These are phyloP conservation scores for Drosophila picticornis DNA, from an alignment of 2,888 invertebrate species.

Conservation along the genomic window DNA sequence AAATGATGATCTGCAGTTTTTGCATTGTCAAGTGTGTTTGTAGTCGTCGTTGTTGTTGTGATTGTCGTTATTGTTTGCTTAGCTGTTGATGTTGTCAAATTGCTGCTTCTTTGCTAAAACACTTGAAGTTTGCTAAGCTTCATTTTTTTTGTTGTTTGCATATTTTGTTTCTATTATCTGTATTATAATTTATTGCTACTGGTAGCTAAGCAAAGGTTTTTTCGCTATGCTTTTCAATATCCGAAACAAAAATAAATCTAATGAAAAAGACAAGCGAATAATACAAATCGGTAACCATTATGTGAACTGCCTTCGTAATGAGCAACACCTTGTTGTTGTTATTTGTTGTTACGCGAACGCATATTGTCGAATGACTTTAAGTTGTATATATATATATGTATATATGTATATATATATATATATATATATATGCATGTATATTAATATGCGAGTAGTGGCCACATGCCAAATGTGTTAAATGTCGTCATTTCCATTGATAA, in stretches of 20 bases:
- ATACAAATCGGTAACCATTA: constrained; percentile 64
- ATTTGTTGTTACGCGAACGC: constrained; percentile 33
- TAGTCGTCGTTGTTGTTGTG: constrained; percentile 13
- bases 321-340: constrained; percentile 55
- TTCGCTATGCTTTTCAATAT: constrained; percentile 53
- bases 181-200: constrained; percentile 66
- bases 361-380: constrained; percentile 18
- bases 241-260: constrained; percentile 67
- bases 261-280: constrained; percentile 44
- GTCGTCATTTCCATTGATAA: constrained; percentile 66
- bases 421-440: background rate
- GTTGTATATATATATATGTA: constrained; percentile 10
- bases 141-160: constrained; percentile 34
- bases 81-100: constrained; percentile 39
- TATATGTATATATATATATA: background rate
- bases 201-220: constrained; percentile 27
- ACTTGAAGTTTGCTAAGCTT: constrained; percentile 23
- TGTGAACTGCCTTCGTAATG: constrained; percentile 82
- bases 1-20: constrained; percentile 70
- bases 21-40: constrained; percentile 64
- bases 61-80: constrained; percentile 31
- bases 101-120: constrained; percentile 26
- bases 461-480: constrained; percentile 51
- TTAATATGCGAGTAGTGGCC: constrained; percentile 18
- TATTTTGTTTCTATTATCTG: constrained; percentile 46